Evolutionary conservation across 1,140 invertebrate genomes (phyloP).

Genomic region (Trichogramma pretiosum): DNA sequence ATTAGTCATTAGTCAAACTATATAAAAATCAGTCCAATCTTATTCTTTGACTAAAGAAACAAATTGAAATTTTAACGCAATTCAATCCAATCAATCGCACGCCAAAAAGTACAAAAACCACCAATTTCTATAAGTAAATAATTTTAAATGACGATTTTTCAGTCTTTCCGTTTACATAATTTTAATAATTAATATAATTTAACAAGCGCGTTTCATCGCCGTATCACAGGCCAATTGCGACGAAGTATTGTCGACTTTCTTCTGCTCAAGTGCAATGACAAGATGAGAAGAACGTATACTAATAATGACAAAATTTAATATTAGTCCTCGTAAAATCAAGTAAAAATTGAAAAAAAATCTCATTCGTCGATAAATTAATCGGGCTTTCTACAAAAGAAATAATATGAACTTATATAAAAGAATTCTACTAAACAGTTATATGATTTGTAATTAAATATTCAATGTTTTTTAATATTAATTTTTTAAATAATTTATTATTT

Average conservation of each 20-base stretch:
- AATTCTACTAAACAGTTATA: background rate
- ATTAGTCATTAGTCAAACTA: conserved; percentile 46
- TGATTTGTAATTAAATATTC: conserved; percentile 39
- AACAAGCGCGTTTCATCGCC: conserved; percentile 29
- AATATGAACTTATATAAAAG: too few relatives aligned
- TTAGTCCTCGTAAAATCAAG: too few relatives aligned
- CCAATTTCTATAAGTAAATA: conserved; percentile 16
- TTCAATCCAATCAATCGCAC: conserved; percentile 43
- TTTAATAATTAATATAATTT: conserved; percentile 24
- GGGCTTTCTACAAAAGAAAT: too few relatives aligned
- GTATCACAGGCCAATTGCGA: conserved; percentile 32
- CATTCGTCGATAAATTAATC: too few relatives aligned
- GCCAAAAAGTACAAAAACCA: conserved; percentile 20
- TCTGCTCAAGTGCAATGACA: conserved; percentile 18
- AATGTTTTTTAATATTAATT: conserved; percentile 47
- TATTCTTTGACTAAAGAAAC: conserved; percentile 39
- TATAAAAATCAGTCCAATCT: conserved; percentile 44
- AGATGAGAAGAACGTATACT: conserved; percentile 12
- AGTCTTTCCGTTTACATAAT: conserved; percentile 24
- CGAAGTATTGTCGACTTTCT: conserved; percentile 19
- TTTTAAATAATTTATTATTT: conserved; percentile 49
- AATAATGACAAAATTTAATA: too few relatives aligned
- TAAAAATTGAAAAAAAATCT: too few relatives aligned
- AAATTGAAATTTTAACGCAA: conserved; percentile 26
- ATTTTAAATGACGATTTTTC: conserved; percentile 20